These are phyloP conservation scores for Thalassophryne amazonica DNA, from an alignment of 2,797 vertebrate species.

Conservation along the genomic window DNA sequence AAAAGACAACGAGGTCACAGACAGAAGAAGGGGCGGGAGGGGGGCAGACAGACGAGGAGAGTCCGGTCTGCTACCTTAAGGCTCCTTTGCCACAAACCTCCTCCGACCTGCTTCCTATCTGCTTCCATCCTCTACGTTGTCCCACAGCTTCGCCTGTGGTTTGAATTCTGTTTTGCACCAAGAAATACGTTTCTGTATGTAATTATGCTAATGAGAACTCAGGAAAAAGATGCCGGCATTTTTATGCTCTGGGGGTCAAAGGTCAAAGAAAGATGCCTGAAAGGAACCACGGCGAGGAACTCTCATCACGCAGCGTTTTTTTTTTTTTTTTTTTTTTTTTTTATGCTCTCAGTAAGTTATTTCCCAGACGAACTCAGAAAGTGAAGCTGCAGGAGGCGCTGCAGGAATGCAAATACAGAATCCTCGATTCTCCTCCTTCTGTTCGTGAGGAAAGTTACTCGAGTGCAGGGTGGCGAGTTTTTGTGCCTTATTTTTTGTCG, in stretches of 20 bases:
- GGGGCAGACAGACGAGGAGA: constrained; percentile 19
- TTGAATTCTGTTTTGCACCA: constrained; percentile 18
- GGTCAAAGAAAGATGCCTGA: constrained; percentile 37
- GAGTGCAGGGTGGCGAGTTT: constrained; percentile 14
- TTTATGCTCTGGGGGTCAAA: constrained; percentile 30
- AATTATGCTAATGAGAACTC: constrained; percentile 56
- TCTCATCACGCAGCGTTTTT: constrained; percentile 14
- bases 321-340: too few relatives aligned
- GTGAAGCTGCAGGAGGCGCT: constrained; percentile 11
- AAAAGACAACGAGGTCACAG: constrained; percentile 70
- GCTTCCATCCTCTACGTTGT: constrained; percentile 36
- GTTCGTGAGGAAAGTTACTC: constrained; percentile 45
- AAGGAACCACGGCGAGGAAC: constrained; percentile 23
- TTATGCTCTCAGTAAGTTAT: constrained; percentile 2
- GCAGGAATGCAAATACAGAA: constrained; percentile 39
- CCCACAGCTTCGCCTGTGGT: constrained; percentile 22
- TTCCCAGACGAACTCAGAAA: constrained; percentile 21
- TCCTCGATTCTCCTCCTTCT: constrained; percentile 25
- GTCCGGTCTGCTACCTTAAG: constrained; percentile 44
- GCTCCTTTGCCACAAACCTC: constrained; percentile 26
- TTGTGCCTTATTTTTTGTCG: constrained; percentile 38
- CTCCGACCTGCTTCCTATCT: constrained; percentile 16
- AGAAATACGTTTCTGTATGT: constrained; percentile 24
- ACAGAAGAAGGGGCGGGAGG: constrained; percentile 33
- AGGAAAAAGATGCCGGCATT: constrained; percentile 10